Percentiles rank a stretch among this genome's conserved stretches.
These are phyloP conservation scores for Conus ventricosus DNA, from an alignment of 1,140 invertebrate genomes.

Conservation along the genomic window DNA sequence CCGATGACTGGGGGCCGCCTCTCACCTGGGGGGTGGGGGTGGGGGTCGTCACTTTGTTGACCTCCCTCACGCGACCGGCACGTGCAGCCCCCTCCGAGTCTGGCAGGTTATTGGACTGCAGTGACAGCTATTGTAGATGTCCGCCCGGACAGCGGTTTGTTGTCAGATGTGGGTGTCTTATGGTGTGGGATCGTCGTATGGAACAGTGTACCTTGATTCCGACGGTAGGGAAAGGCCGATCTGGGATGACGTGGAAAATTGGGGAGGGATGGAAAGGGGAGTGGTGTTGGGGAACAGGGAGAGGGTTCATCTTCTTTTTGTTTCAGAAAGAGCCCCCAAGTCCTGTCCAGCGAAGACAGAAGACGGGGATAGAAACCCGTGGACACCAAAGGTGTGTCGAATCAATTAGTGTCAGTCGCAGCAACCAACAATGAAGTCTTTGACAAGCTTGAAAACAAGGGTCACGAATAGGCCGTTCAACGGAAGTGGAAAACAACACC, in stretches of 20 bases:
- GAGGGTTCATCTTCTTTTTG: too few species aligned
- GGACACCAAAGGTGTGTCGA: not conserved
- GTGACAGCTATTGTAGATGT: slow-evolving; percentile 8
- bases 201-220: too few species aligned
- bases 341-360: too few species aligned
- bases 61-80: not conserved
- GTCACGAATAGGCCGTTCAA: not conserved
- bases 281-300: too few species aligned
- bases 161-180: not conserved
- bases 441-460: not conserved
- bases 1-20: not conserved
- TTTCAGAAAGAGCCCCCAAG: too few species aligned
- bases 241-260: too few species aligned
- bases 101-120: not conserved
- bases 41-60: not conserved
- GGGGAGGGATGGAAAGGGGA: too few species aligned
- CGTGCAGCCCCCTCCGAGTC: not conserved
- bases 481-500: not conserved
- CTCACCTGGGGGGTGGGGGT: not conserved
- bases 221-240: too few species aligned
- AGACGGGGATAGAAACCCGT: too few species aligned
- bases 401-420: not conserved
- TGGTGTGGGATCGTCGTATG: not conserved
- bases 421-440: not conserved
- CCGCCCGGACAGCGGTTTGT: not conserved